Percentiles rank a stretch among this genome's conserved stretches.
Conservation (phyloP, 2,888 invertebrate species). For the Tuta absoluta region DNA sequence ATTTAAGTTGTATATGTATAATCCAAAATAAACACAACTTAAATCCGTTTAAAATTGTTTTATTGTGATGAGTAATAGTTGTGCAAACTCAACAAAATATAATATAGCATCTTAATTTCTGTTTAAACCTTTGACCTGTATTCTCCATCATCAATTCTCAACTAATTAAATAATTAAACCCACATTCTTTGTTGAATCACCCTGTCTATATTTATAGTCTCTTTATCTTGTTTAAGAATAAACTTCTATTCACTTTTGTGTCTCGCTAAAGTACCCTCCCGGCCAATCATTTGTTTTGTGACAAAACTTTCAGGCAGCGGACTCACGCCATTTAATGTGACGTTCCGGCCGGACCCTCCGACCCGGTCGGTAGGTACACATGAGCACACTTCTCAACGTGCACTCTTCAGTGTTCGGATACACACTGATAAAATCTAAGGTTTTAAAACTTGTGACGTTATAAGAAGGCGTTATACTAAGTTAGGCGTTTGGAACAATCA, state of each 20-base stretch:
- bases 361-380: not conserved
- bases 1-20: too few relatives aligned
- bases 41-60: too few relatives aligned
- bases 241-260: slow-evolving; percentile 5
- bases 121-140: too few relatives aligned
- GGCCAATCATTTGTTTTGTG: slow-evolving; percentile 8
- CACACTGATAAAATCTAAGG: not conserved
- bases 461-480: not conserved
- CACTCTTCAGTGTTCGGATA: not conserved
- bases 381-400: slow-evolving; percentile 7
- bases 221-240: not conserved
- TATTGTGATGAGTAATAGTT: too few relatives aligned
- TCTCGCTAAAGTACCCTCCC: not conserved
- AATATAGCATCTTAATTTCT: too few relatives aligned
- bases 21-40: too few relatives aligned
- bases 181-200: too few relatives aligned
- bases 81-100: too few relatives aligned
- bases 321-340: not conserved
- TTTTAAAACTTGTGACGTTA: not conserved
- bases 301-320: slow-evolving; percentile 1
- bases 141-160: too few relatives aligned
- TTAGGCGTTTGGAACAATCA: too few relatives aligned
- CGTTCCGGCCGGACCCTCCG: slow-evolving; percentile 3
- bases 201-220: too few relatives aligned
- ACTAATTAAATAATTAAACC: too few relatives aligned